phyloP scores from a whole-genome alignment of 2,113 vertebrate species.

The Hippocampus comes region DNA sequence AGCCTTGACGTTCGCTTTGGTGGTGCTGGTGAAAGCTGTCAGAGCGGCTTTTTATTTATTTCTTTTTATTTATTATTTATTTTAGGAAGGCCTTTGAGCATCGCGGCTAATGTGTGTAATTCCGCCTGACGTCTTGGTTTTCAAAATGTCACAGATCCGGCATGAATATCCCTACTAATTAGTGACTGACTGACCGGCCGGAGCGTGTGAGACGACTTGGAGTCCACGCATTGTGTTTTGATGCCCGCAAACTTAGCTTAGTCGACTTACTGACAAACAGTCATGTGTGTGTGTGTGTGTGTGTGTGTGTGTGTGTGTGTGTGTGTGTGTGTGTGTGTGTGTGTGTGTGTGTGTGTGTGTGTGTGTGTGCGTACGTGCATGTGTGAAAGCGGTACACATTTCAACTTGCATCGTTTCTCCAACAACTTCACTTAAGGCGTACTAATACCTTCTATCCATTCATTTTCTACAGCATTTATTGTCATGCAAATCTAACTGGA shows the following conservation, averaged over 20 bases:
- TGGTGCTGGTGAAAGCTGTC: constrained; percentile 53
- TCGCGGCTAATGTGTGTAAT: constrained; percentile 65
- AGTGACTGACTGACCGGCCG: constrained; percentile 45
- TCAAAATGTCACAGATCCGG: constrained; percentile 52
- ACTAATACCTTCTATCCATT: not conserved
- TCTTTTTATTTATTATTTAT: not conserved
- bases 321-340: not conserved
- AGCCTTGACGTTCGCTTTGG: constrained; percentile 42
- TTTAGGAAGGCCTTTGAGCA: constrained; percentile 66
- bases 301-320: too few species aligned
- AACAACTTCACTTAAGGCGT: not conserved
- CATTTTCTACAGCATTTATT: not conserved
- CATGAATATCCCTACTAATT: constrained; percentile 64
- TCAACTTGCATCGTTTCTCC: constrained; percentile 8
- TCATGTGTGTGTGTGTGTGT: not conserved
- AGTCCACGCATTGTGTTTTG: constrained; percentile 19
- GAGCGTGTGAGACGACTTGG: constrained; percentile 50
- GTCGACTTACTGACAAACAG: constrained; percentile 32
- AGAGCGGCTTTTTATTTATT: constrained; percentile 57
- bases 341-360: not conserved
- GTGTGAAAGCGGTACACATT: not conserved
- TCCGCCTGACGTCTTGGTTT: constrained; percentile 67
- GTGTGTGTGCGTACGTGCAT: constrained; percentile 9
- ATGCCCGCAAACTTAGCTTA: not conserved
- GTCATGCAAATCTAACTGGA: not conserved